Evolutionary conservation across 2,888 invertebrate species (phyloP), one percentile per base, ranked within the genome.

Genomic region (Nomada ferruginata): DNA sequence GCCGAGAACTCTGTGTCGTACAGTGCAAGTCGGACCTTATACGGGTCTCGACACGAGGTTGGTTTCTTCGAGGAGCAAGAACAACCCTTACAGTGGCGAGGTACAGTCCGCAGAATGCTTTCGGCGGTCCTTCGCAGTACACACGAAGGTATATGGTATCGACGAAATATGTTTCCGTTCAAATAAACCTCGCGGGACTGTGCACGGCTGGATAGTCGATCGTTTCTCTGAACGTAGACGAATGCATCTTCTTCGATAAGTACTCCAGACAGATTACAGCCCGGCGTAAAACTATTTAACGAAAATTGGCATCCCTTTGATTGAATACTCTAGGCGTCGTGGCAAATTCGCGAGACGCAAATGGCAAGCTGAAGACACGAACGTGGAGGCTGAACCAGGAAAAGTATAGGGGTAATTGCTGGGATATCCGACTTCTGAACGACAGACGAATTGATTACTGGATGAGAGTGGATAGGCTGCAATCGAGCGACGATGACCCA

Each of bases 1-100:
- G 66, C 76, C 70, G 69, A 60, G 73, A 57, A 63, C 44, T 61
- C 68, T 63, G 78, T 76, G 76, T 79, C 77, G 84, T 81, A 87
- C 66, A 79, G 78, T 79, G 83, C 83, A 80, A 82, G 76, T 84
- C 88, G 85, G 79, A 66, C 90, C 90, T 90, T 90, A 90, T 90
- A 90, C 89, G 89, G 90, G 75, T 73, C 79, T 85, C 82, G 71
- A 72, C 82, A 74, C 79, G 61, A 60, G 57, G 63, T 68, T 75
- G 69, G 55, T 26, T 68, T 65, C 75, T 68, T 64, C 36, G 42
- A 47, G 63, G 61, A 81, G 75, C 87, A 90, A 89, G 89, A 89
- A 88, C 82, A 82, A 85, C 79, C 77, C 75, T 73, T 75, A 57
- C 68, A 66, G 57, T 47, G 47, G 47, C 59, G n/a, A 26, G 23